Percentiles rank a stretch among this genome's conserved stretches.
phyloP scores from a whole-genome alignment of 2,888 invertebrate species.

The Pimpla rufipes region DNA sequence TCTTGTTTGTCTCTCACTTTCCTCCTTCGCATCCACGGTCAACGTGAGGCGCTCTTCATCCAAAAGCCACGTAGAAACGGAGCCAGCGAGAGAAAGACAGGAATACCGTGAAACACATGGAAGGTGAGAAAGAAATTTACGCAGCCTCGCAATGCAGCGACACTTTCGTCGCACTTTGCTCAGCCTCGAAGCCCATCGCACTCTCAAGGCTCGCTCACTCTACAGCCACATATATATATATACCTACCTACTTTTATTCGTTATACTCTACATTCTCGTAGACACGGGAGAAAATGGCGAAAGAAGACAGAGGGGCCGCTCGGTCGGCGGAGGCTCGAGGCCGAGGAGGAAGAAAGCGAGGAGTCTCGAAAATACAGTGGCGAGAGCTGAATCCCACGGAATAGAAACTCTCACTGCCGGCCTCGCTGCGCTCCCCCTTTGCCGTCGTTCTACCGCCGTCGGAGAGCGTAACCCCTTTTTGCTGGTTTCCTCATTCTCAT shows the following conservation, averaged over 20 bases:
- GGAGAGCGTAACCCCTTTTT: conserved; percentile 26
- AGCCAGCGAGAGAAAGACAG: conserved; percentile 5
- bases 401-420: conserved; percentile 57
- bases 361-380: conserved; percentile 52
- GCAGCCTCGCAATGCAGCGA: conserved; percentile 29
- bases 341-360: conserved; percentile 40
- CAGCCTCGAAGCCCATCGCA: conserved; percentile 44
- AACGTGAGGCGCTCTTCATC: conserved; percentile 47
- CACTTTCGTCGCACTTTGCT: conserved; percentile 57
- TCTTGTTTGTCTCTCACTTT: conserved; percentile 32
- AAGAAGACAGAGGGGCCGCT: conserved; percentile 9
- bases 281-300: conserved; percentile 37
- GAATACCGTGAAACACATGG: too few species aligned
- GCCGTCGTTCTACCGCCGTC: conserved; percentile 43
- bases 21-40: conserved; percentile 17
- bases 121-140: conserved; percentile 22
- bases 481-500: conserved; percentile 46
- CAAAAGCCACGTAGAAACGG: conserved; percentile 35
- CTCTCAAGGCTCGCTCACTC: conserved; percentile 55
- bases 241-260: conserved; percentile 61
- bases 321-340: neutral
- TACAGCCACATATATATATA: conserved; percentile 57
- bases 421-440: conserved; percentile 6
- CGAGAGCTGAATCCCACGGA: conserved; percentile 62
- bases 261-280: conserved; percentile 58